Evolutionary conservation across 1,140 invertebrate species (phyloP).

Genomic region (Andrena cerasifolii): DNA sequence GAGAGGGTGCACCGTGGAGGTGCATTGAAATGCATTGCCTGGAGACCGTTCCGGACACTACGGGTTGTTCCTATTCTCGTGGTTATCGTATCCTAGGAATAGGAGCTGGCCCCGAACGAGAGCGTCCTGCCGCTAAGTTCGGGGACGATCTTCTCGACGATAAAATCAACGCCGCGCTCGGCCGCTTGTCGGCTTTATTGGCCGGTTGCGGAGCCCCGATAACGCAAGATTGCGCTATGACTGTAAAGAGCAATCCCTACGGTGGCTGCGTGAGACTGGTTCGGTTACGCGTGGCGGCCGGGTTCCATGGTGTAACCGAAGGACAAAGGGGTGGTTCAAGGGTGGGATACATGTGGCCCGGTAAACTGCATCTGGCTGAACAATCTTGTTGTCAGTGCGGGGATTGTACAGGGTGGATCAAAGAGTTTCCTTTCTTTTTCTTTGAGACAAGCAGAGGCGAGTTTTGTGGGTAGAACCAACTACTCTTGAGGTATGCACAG

Average conservation of each 20-base stretch:
- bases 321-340: conserved; percentile 35
- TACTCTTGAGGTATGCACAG: too few relatives aligned
- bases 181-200: conserved; percentile 70
- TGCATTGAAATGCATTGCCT: conserved; percentile 72
- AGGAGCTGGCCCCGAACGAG: conserved; percentile 49
- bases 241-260: conserved; percentile 67
- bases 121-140: conserved; percentile 16
- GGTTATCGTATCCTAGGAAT: conserved; percentile 56
- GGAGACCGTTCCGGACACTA: conserved; percentile 39
- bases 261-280: conserved; percentile 54
- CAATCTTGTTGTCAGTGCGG: conserved; percentile 67
- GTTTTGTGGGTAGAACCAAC: too few relatives aligned
- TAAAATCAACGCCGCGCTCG: conserved; percentile 66
- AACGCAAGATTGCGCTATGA: conserved; percentile 70
- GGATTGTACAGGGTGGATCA: conserved; percentile 31
- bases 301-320: conserved; percentile 14
- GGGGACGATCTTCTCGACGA: conserved; percentile 34
- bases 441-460: too few relatives aligned
- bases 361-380: conserved; percentile 52
- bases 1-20: too few relatives aligned
- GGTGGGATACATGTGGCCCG: conserved; percentile 39
- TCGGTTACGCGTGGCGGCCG: conserved; percentile 17
- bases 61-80: conserved; percentile 14
- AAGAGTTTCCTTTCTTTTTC: too few relatives aligned
- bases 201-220: conserved; percentile 63